Evolutionary conservation across 2,888 invertebrate species (phyloP).

Genomic region (Cactoblastis cactorum): DNA sequence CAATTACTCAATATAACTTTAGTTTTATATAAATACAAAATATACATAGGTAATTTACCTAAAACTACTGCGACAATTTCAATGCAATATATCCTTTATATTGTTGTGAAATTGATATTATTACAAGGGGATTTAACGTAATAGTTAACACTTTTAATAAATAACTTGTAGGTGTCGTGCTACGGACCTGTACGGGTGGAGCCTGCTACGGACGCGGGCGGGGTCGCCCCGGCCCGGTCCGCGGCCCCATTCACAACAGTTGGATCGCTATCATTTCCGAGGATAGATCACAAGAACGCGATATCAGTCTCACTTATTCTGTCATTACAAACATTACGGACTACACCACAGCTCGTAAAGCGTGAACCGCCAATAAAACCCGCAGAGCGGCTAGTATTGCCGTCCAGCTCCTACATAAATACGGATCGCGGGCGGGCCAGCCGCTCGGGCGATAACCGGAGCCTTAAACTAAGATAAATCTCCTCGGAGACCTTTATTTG

Average conservation of each 20-base stretch:
- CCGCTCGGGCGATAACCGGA: slow-evolving; percentile 48
- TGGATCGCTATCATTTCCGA: slow-evolving; percentile 39
- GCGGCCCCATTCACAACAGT: slow-evolving; percentile 27
- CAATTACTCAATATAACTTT: slow-evolving; percentile 73
- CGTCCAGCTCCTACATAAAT: slow-evolving; percentile 51
- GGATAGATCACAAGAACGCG: slow-evolving; percentile 64
- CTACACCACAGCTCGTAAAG: slow-evolving; percentile 61
- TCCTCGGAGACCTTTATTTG: slow-evolving; percentile 52
- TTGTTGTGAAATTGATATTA: slow-evolving; percentile 72
- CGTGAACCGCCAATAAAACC: slow-evolving; percentile 42
- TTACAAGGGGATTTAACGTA: slow-evolving; percentile 63
- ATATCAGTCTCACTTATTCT: slow-evolving; percentile 78
- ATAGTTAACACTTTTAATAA: slow-evolving; percentile 65
- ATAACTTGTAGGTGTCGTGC: slow-evolving; percentile 39
- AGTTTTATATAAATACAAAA: slow-evolving; percentile 72
- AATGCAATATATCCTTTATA: slow-evolving; percentile 73
- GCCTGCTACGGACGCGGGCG: background rate
- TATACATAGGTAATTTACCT: slow-evolving; percentile 73
- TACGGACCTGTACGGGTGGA: slow-evolving; percentile 3
- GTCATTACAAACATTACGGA: slow-evolving; percentile 72
- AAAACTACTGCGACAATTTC: slow-evolving; percentile 68
- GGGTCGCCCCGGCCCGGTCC: slow-evolving; percentile 17
- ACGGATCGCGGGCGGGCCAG: slow-evolving; percentile 53
- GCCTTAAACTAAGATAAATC: slow-evolving; percentile 51
- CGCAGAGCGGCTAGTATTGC: slow-evolving; percentile 46